Evolutionary conservation across 2,113 vertebrate genomes (phyloP).

Genomic region (Myotis lucifugus): DNA sequence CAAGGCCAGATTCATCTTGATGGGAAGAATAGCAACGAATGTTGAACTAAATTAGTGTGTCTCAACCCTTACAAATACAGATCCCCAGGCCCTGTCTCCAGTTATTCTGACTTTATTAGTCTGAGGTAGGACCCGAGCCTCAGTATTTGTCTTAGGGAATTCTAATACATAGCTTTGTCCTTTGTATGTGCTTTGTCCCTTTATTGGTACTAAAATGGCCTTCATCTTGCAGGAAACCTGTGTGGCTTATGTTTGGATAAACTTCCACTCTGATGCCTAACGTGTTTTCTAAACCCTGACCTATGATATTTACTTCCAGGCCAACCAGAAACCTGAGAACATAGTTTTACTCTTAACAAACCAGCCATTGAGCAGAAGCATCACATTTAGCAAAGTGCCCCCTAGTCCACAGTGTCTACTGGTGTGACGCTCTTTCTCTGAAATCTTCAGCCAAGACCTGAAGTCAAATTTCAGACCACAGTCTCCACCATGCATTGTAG

Average conservation of each 20-base stretch:
- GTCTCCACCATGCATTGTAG: background rate
- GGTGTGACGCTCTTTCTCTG: background rate
- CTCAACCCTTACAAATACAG: background rate
- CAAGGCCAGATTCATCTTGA: background rate
- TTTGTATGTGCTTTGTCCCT: background rate
- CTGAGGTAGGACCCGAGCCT: background rate
- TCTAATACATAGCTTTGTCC: background rate
- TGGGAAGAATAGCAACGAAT: background rate
- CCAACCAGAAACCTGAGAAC: conserved; percentile 10
- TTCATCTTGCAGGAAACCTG: background rate
- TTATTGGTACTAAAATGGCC: background rate
- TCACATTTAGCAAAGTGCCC: background rate
- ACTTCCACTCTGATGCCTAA: background rate
- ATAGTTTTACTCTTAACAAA: background rate
- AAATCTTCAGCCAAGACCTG: conserved; percentile 34
- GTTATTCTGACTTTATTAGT: background rate
- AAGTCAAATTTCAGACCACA: background rate
- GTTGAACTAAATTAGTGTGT: background rate
- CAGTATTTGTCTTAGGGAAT: background rate
- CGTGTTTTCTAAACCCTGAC: background rate
- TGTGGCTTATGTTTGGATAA: background rate
- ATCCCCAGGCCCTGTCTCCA: background rate
- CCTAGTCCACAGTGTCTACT: background rate
- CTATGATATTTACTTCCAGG: background rate
- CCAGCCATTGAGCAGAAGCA: conserved; percentile 1